Base-by-base conservation (phyloP, 2,113 vertebrate species). In the Pterocles burchelli region DNA sequence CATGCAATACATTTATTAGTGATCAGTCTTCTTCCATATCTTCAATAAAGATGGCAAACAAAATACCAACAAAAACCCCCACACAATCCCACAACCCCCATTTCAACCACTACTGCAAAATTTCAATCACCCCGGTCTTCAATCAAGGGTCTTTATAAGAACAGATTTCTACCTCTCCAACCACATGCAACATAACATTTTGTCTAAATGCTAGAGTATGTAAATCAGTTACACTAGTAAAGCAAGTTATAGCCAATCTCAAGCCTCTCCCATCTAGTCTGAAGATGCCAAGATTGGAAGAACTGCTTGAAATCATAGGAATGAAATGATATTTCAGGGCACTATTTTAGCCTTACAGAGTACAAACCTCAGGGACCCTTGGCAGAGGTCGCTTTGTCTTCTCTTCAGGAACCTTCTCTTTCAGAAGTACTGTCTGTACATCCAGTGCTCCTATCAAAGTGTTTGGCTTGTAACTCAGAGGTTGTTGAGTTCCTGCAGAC, bases 391-490 rank as follows among this genome's bases (percentile, higher is more conserved):
- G 97, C n/a, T 96, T 98, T 17, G 65, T 95, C 89, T 98, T 99
- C 72, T 98, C 99, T 96, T 99, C 99, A 0, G 89, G 85, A 75
- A 98, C 95, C 94, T 99, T 99, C 96, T 99, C 98, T 95, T 99
- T 99, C 96, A 99, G 98, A 95, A 98, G 94, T 66, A 99, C 97
- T 1, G 96, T 98, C 92, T 99, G 98, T 88, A 99, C 96, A 1
- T 99, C 97, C 95, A 99, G 97, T 34, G 98, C 98, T 93, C 99
- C 99, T 91, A 99, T 97, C 88, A 99, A 96, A 41, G 98, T 98
- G 89, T 99, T 99, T 97, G 99, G 99, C 97, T 99, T 99, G 96
- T 99, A 99, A 95, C 96, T 98, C 96, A 99, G 84, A 71, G 98
- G 96, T 86, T 98, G 98, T 16, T 97, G 97, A 67, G 98, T 96